Conservation (phyloP, 1,140 invertebrate genomes). For the Neodiprion fabricii region DNA sequence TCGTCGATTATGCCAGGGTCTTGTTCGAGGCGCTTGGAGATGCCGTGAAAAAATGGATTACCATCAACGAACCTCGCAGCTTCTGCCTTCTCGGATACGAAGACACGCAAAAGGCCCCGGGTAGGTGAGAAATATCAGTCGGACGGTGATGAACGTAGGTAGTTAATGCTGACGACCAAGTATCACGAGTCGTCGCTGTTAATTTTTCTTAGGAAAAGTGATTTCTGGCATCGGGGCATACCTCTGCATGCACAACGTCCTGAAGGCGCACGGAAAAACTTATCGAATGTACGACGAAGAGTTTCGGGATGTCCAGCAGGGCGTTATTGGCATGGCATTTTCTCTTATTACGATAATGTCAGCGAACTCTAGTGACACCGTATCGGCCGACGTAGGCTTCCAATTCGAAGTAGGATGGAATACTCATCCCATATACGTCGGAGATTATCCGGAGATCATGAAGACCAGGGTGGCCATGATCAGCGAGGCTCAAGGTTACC, state of each 20-base stretch:
- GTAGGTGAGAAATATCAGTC: neutral
- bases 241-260: slow-evolving; percentile 60
- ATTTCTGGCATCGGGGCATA: slow-evolving; percentile 58
- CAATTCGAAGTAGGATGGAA: neutral
- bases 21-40: slow-evolving; percentile 40
- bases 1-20: slow-evolving; percentile 40
- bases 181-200: no score
- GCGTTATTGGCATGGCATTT: neutral
- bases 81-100: slow-evolving; percentile 43
- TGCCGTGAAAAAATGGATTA: slow-evolving; percentile 27
- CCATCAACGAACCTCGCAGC: slow-evolving; percentile 23
- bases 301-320: neutral
- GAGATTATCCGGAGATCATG: slow-evolving; percentile 66
- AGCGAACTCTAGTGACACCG: neutral
- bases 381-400: neutral
- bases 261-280: slow-evolving; percentile 64
- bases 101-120: slow-evolving; percentile 25
- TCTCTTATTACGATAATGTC: neutral
- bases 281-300: slow-evolving; percentile 10
- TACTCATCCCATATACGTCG: slow-evolving; percentile 68
- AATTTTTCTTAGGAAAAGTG: slow-evolving; percentile 46
- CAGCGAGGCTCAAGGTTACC: slow-evolving; percentile 58
- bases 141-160: no score
- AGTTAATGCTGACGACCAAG: no score
- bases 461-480: slow-evolving; percentile 58